phyloP scores from a whole-genome alignment of 2,113 vertebrate species.

The Brachionichthys hirsutus region DNA sequence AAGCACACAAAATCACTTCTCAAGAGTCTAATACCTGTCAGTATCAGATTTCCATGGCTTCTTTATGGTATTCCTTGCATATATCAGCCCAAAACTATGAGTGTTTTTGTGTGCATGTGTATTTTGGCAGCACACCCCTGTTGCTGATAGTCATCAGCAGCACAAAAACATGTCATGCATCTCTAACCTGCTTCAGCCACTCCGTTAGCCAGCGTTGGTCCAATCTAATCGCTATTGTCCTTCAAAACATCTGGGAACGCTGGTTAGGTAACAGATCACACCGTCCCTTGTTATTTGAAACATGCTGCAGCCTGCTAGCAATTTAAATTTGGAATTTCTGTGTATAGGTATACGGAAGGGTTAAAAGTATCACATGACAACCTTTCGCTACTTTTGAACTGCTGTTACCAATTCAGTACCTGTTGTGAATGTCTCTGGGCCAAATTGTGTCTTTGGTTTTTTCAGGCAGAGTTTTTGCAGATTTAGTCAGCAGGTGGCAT shows the following conservation, averaged over 20 bases:
- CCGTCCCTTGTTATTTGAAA: constrained; percentile 47
- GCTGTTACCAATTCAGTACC: constrained; percentile 60
- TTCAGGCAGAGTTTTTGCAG: constrained; percentile 68
- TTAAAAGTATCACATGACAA: constrained; percentile 62
- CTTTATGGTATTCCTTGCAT: neutral
- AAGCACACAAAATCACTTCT: constrained; percentile 21
- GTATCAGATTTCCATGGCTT: constrained; percentile 1
- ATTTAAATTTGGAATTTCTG: constrained; percentile 46
- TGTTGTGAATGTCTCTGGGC: constrained; percentile 53
- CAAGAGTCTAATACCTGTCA: constrained; percentile 3
- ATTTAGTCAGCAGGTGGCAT: constrained; percentile 85
- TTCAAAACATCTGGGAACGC: constrained; percentile 48
- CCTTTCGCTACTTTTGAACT: constrained; percentile 52
- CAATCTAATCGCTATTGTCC: constrained; percentile 44
- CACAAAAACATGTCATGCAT: constrained; percentile 13
- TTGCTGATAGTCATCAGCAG: constrained; percentile 24
- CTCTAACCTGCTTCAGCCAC: constrained; percentile 33
- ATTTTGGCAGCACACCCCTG: constrained; percentile 14
- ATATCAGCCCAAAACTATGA: constrained; percentile 6
- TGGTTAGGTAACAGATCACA: constrained; percentile 47
- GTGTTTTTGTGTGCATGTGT: constrained; percentile 17
- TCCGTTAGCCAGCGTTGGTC: constrained; percentile 11
- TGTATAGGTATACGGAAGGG: constrained; percentile 27
- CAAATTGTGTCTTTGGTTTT: constrained; percentile 50
- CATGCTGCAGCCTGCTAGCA: constrained; percentile 38